Evolutionary conservation across 1,140 invertebrate species (phyloP).

Genomic region (Charaxes varanes): DNA sequence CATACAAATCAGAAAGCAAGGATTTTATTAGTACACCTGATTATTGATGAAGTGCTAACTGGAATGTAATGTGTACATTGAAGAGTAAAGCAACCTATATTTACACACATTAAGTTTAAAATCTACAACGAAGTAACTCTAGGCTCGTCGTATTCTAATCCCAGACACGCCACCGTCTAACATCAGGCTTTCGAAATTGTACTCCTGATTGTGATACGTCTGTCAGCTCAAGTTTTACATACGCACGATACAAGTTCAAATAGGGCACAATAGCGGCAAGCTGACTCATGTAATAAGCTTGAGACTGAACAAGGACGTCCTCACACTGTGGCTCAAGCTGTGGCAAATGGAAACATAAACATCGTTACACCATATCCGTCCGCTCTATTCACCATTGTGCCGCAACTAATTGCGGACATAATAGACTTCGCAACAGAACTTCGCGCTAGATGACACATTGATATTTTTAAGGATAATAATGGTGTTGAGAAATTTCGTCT

Average conservation of each 20-base stretch:
- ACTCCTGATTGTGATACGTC: too few species aligned
- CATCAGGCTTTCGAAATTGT: too few species aligned
- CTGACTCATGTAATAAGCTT: constrained; percentile 45
- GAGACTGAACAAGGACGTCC: constrained; percentile 63
- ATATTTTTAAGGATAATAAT: constrained; percentile 54
- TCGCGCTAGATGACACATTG: constrained; percentile 51
- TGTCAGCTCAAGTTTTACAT: too few species aligned
- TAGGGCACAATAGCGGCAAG: constrained; percentile 44
- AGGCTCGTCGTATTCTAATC: too few species aligned
- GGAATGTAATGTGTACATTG: too few species aligned
- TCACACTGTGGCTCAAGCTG: constrained; percentile 38
- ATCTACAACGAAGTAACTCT: too few species aligned
- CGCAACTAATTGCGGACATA: constrained; percentile 64
- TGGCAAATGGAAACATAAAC: constrained; percentile 65
- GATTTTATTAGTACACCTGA: too few species aligned
- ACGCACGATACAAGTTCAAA: constrained; percentile 29
- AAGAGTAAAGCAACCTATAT: too few species aligned
- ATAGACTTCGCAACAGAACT: constrained; percentile 59
- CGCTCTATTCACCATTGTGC: constrained; percentile 61
- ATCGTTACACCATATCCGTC: constrained; percentile 66
- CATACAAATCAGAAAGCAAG: too few species aligned
- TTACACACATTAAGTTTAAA: too few species aligned
- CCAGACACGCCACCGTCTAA: too few species aligned
- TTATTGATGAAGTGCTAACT: too few species aligned
- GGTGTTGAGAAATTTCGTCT: constrained; percentile 24